Percentiles rank a stretch among this genome's conserved stretches.
Evolutionary conservation across 2,113 vertebrate genomes (phyloP).

Genomic region (Sprattus sprattus): DNA sequence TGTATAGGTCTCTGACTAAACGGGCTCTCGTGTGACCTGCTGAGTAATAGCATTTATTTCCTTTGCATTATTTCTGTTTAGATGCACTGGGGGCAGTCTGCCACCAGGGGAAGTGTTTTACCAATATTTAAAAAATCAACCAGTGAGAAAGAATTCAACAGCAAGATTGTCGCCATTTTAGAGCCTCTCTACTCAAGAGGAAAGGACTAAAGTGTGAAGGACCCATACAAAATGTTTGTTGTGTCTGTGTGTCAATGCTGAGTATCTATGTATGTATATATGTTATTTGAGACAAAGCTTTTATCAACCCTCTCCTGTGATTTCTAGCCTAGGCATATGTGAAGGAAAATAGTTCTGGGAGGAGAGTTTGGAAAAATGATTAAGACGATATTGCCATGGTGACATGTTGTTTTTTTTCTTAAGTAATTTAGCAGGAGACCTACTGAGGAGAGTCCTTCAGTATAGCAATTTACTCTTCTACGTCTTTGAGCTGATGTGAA

Average conservation of each 20-base stretch:
- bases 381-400: constrained; percentile 12
- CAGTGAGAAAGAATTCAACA: not conserved
- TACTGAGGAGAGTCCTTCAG: not conserved
- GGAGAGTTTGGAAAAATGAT: constrained; percentile 10
- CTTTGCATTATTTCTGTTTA: not conserved
- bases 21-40: too few species aligned
- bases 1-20: too few species aligned
- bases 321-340: not conserved
- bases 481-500: not conserved
- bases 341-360: not conserved
- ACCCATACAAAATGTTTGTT: not conserved
- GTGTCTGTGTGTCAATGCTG: not conserved
- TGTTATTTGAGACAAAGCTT: not conserved
- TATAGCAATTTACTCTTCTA: not conserved
- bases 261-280: not conserved
- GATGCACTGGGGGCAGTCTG: not conserved
- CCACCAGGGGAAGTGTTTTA: constrained; percentile 1
- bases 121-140: not conserved
- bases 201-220: not conserved
- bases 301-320: not conserved
- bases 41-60: not conserved
- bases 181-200: not conserved
- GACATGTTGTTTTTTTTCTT: not conserved
- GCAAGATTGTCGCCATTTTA: constrained; percentile 15
- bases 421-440: not conserved